Percentiles rank a stretch among this genome's conserved stretches.
phyloP scores from a whole-genome alignment of 2,113 vertebrate species.

The Strigops habroptila region DNA sequence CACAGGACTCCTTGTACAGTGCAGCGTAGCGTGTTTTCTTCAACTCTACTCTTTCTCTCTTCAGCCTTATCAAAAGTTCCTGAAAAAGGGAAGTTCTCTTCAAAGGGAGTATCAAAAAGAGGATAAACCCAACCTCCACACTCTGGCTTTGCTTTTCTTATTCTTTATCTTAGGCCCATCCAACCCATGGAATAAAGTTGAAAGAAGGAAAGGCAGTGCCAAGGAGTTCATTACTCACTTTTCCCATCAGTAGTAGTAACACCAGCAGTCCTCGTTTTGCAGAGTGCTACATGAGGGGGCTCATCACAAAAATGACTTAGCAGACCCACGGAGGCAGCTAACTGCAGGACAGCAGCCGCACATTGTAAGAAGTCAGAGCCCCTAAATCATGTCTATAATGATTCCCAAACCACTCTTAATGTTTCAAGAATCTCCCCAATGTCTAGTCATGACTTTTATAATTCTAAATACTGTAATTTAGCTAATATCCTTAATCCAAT shows the following conservation, averaged over 20 bases:
- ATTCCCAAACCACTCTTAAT: background rate
- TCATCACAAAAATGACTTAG: background rate
- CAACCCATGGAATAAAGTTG: background rate
- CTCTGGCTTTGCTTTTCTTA: background rate
- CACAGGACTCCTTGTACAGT: background rate
- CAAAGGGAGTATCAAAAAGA: background rate
- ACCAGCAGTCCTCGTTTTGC: background rate
- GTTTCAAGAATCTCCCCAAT: background rate
- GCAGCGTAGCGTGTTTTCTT: background rate
- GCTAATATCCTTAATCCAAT: background rate
- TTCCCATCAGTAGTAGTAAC: background rate
- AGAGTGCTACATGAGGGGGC: background rate
- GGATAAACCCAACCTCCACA: background rate
- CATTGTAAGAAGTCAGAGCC: fast-evolving
- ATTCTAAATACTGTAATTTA: background rate
- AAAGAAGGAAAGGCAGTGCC: background rate
- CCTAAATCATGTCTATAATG: background rate
- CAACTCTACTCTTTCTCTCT: background rate
- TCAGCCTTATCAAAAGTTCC: background rate
- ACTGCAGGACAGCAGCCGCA: background rate
- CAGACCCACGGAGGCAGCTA: background rate
- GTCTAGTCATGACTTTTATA: background rate
- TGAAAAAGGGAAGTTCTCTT: background rate
- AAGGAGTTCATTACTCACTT: background rate
- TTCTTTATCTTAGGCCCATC: background rate